Conservation (phyloP, 2,113 vertebrate species). For the Hemiprocne comata region DNA sequence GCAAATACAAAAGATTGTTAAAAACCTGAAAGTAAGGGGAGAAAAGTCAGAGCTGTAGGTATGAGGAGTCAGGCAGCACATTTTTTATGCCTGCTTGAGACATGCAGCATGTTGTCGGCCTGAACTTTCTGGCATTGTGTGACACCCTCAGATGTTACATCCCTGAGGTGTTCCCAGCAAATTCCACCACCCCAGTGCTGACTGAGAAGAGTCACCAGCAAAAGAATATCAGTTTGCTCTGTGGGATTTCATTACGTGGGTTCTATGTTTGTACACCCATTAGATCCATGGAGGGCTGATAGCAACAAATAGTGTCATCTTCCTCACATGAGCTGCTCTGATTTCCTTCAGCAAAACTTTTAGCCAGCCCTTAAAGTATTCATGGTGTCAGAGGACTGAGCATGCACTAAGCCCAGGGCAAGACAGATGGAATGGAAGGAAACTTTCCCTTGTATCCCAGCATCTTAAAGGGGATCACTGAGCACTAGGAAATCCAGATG, state of each 20-base stretch:
- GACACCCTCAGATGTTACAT: background rate
- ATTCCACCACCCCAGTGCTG: background rate
- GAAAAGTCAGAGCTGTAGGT: background rate
- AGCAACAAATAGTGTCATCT: background rate
- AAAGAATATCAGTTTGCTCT: background rate
- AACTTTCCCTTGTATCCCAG: background rate
- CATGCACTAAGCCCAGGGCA: background rate
- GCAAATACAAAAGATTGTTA: background rate
- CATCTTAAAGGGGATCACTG: background rate
- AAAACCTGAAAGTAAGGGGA: background rate
- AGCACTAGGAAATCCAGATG: accelerated
- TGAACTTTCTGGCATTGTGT: background rate
- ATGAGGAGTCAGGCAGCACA: background rate
- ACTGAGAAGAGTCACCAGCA: background rate
- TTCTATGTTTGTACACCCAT: background rate
- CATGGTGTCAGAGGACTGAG: accelerated
- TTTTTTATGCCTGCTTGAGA: background rate
- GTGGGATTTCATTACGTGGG: background rate
- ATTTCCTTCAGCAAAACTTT: background rate
- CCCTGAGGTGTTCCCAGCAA: background rate
- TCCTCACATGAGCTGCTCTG: background rate
- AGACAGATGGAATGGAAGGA: background rate
- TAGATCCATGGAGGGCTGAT: background rate
- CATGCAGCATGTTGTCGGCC: background rate
- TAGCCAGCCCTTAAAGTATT: background rate